Percentiles rank a stretch among this genome's conserved stretches.
Evolutionary conservation across 2,797 vertebrate species (phyloP).

Genomic region (Prionace glauca): DNA sequence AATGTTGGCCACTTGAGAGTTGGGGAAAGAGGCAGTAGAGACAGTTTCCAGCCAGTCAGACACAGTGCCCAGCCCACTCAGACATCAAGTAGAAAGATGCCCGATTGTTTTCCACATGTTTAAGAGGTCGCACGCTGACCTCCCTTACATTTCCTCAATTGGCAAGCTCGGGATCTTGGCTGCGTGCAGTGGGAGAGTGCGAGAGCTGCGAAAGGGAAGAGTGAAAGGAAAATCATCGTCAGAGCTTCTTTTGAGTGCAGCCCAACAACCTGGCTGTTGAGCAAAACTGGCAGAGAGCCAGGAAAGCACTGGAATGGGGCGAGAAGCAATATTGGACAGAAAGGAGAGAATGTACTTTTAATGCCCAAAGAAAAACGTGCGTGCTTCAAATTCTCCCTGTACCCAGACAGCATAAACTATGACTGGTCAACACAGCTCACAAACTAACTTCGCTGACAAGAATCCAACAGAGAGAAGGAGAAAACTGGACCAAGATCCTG

Average conservation of each 20-base stretch:
- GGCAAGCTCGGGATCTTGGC: not conserved
- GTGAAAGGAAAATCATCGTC: not conserved
- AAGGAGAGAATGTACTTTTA: not conserved
- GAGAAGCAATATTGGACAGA: not conserved
- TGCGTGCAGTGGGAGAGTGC: no score
- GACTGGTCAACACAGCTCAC: not conserved
- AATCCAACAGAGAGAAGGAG: not conserved
- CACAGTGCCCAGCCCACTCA: not conserved
- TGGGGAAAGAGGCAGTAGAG: not conserved
- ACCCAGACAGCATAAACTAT: not conserved
- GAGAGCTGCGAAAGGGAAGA: not conserved
- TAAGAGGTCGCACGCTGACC: not conserved
- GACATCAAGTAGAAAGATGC: not conserved
- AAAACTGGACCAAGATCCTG: not conserved
- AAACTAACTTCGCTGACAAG: not conserved
- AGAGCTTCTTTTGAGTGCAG: not conserved
- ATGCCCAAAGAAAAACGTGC: not conserved
- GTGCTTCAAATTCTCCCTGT: not conserved
- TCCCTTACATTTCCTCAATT: not conserved
- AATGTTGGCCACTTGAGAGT: not conserved
- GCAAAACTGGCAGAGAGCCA: not conserved
- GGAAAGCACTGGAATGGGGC: not conserved
- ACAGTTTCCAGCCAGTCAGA: no score
- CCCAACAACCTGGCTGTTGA: no score
- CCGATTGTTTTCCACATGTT: not conserved